A percentile compares a stretch with the other conserved stretches of the same genome.
Conservation (phyloP, 2,797 vertebrate genomes). For the Lithobates sylvaticus region DNA sequence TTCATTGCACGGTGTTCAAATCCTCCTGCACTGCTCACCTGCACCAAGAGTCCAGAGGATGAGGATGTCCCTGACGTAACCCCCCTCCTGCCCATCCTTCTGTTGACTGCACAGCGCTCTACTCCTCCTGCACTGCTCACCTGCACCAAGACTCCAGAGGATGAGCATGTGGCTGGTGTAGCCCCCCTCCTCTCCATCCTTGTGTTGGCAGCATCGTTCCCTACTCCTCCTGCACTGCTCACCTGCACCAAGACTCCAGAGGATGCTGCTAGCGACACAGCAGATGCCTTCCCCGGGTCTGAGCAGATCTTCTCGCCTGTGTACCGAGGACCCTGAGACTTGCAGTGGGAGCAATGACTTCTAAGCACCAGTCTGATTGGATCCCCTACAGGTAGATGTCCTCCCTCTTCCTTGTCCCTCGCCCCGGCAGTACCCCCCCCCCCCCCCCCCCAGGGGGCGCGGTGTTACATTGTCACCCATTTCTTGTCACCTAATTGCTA, state of each 20-base stretch:
- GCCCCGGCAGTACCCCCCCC: not conserved
- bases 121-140: constrained; percentile 11
- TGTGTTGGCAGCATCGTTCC: too few species aligned
- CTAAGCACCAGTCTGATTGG: constrained; percentile 96
- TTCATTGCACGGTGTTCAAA: too few species aligned
- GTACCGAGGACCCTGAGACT: constrained; percentile 60
- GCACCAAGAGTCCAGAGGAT: not conserved
- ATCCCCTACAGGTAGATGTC: constrained; percentile 93
- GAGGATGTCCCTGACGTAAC: constrained; percentile 57
- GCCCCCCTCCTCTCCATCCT: too few species aligned
- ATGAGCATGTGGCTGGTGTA: constrained; percentile 53
- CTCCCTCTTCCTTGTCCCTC: not conserved
- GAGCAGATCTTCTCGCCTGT: constrained; percentile 69
- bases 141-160: constrained; percentile 53
- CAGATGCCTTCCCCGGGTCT: constrained; percentile 75
- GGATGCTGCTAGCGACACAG: constrained; percentile 78
- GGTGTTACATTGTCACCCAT: too few species aligned
- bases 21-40: too few species aligned
- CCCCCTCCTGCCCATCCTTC: too few species aligned
- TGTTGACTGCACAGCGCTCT: too few species aligned
- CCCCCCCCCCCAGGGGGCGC: too few species aligned
- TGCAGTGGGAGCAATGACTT: constrained; percentile 85
- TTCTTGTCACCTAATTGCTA: too few species aligned
- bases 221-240: constrained; percentile 13
- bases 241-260: constrained; percentile 3